phyloP scores from a whole-genome alignment of 2,113 vertebrate genomes.

The Zosterops borbonicus region DNA sequence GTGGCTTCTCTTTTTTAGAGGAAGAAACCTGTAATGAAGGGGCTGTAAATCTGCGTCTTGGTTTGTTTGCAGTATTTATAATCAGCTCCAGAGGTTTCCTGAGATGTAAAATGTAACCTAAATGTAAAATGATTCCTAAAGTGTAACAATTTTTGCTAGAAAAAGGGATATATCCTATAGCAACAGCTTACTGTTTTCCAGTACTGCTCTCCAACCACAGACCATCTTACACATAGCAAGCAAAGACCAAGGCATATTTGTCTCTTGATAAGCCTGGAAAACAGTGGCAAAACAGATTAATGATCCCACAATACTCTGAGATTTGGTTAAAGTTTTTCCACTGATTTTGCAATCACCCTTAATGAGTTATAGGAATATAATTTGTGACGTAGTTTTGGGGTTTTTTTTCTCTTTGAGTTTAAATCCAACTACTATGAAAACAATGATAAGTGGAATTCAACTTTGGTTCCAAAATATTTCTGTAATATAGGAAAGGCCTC shows the following conservation, averaged over 20 bases:
- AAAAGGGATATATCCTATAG: background rate
- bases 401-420: background rate
- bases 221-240: background rate
- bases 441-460: background rate
- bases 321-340: background rate
- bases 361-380: background rate
- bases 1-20: background rate
- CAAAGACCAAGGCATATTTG: background rate
- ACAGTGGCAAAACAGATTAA: background rate
- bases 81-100: background rate
- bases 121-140: background rate
- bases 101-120: background rate
- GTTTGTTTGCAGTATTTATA: background rate
- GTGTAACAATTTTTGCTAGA: background rate
- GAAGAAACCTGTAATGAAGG: background rate
- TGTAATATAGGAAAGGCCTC: background rate
- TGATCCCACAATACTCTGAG: background rate
- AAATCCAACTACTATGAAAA: constrained; percentile 16
- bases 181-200: background rate
- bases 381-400: background rate
- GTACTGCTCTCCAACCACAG: background rate
- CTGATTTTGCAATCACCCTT: background rate
- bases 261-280: background rate
- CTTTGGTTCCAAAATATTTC: background rate
- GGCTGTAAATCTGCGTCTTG: background rate